Evolutionary conservation across 2,113 vertebrate genomes (phyloP).

Genomic region (Lepus timidus): DNA sequence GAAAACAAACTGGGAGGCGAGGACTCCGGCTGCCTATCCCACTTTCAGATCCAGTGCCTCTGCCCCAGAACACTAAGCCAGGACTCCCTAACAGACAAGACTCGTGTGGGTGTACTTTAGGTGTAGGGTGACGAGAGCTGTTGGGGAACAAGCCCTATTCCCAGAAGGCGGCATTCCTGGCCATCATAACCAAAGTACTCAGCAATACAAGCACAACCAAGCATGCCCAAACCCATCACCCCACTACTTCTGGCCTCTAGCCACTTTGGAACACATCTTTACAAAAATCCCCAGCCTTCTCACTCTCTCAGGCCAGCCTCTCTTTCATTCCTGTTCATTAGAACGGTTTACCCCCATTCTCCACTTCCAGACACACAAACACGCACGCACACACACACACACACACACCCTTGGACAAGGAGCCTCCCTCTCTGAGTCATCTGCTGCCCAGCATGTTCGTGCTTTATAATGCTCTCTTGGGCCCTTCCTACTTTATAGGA

Average conservation of each 20-base stretch:
- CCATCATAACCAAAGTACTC: neutral
- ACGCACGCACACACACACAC: neutral
- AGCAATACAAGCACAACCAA: neutral
- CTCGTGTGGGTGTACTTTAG: neutral
- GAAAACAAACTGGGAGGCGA: neutral
- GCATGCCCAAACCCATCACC: neutral
- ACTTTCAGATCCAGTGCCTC: neutral
- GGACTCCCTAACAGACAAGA: neutral
- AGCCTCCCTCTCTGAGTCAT: neutral
- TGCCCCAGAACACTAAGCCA: neutral
- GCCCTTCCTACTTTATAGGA: neutral
- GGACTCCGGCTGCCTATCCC: neutral
- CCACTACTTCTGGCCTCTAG: neutral
- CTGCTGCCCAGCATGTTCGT: neutral
- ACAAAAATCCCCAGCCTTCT: constrained; percentile 17
- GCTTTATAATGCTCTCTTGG: neutral
- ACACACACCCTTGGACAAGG: neutral
- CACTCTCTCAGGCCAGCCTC: neutral
- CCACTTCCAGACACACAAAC: neutral
- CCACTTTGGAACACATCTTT: neutral
- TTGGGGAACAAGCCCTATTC: neutral
- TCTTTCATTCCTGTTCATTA: neutral
- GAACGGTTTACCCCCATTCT: neutral
- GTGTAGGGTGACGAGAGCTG: neutral
- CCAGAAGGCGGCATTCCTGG: neutral